Evolutionary conservation across 2,113 vertebrate genomes (phyloP).

Genomic region (Cromileptes altivelis): DNA sequence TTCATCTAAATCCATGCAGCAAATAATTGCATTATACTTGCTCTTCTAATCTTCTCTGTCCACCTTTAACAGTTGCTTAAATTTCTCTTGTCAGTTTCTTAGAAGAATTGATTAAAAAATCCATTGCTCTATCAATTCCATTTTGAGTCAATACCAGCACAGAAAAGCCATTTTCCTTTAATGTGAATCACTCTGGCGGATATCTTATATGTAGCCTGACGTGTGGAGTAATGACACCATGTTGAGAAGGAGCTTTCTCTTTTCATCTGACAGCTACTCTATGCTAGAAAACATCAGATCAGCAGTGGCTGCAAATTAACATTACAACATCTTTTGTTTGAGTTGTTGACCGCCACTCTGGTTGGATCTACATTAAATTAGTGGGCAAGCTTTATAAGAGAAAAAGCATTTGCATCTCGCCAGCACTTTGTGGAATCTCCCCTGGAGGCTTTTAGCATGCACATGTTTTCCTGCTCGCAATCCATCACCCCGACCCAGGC

Average conservation of each 20-base stretch:
- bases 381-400: not conserved
- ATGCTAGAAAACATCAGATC: not conserved
- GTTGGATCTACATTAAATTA: conserved; percentile 31
- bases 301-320: not conserved
- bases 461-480: conserved; percentile 13
- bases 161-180: conserved; percentile 13
- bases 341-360: conserved; percentile 20
- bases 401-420: conserved; percentile 13
- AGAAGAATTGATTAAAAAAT: not conserved
- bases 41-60: not conserved
- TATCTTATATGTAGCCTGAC: not conserved
- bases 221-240: conserved; percentile 1
- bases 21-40: not conserved
- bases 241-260: not conserved
- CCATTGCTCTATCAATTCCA: not conserved
- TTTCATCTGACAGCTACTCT: not conserved
- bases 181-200: not conserved
- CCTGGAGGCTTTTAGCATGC: conserved; percentile 29
- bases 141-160: not conserved
- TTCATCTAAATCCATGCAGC: not conserved
- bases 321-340: not conserved
- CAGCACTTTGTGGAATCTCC: conserved; percentile 18
- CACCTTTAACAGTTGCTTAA: not conserved
- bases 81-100: conserved; percentile 1
- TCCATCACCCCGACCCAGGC: conserved; percentile 28